Percentiles rank a stretch among this genome's conserved stretches.
Conservation (phyloP, 2,113 vertebrate genomes). For the Paramormyrops kingsleyae region DNA sequence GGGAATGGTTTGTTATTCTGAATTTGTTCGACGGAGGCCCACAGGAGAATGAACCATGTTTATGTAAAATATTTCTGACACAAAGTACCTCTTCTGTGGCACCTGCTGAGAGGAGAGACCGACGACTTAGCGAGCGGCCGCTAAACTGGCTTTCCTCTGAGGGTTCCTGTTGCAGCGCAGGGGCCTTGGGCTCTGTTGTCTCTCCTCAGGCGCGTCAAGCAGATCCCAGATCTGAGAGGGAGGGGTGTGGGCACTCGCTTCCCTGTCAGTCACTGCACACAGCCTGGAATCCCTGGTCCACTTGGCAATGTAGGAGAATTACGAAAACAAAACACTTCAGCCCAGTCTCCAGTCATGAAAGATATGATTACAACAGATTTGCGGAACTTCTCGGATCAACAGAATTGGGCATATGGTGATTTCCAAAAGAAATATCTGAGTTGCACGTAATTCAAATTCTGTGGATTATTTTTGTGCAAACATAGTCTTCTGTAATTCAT, state of each 20-base stretch:
- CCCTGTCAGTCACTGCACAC: background rate
- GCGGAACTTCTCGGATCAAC: background rate
- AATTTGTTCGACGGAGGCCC: background rate
- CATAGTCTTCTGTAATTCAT: background rate
- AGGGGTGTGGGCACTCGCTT: background rate
- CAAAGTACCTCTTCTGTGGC: background rate
- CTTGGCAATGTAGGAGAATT: background rate
- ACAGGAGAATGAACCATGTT: background rate
- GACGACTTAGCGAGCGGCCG: background rate
- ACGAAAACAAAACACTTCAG: background rate
- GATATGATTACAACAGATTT: background rate
- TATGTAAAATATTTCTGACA: background rate
- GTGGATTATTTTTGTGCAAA: background rate
- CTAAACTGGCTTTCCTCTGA: background rate
- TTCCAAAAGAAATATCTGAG: background rate
- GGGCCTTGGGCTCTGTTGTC: slow-evolving; percentile 6
- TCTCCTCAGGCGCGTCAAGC: background rate
- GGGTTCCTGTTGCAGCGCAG: background rate
- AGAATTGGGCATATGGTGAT: background rate
- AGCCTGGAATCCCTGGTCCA: background rate
- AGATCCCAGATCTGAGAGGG: background rate
- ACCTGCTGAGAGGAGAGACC: background rate
- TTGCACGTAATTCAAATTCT: background rate
- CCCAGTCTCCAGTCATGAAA: background rate
- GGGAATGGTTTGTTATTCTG: background rate